phyloP scores from a whole-genome alignment of 2,113 vertebrate genomes.

The Hypanus sabinus region DNA sequence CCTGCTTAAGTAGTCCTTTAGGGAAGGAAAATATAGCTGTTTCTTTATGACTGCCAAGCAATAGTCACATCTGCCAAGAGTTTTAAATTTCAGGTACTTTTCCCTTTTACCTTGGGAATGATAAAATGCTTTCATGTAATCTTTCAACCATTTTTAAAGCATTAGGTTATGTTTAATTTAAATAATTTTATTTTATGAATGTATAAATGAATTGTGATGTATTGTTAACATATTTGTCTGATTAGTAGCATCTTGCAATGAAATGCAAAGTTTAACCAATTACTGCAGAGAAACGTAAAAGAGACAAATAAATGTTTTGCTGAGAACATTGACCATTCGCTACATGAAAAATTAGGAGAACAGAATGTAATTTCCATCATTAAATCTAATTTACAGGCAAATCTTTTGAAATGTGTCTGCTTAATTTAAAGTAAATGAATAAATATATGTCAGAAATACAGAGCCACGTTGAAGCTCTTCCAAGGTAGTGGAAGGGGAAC shows the following conservation, averaged over 20 bases:
- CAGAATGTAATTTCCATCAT: neutral
- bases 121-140: conserved; percentile 14
- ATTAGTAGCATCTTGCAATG: neutral
- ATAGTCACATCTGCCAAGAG: neutral
- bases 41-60: conserved; percentile 11
- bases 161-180: conserved; percentile 13
- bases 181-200: conserved; percentile 5
- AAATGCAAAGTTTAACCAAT: neutral
- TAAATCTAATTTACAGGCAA: neutral
- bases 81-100: conserved; percentile 1
- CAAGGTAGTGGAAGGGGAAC: neutral
- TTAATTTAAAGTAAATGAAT: neutral
- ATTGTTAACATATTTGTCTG: neutral
- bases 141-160: neutral
- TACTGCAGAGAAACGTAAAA: neutral
- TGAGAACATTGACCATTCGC: neutral
- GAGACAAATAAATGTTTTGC: neutral
- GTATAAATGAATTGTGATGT: neutral
- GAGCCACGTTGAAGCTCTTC: neutral
- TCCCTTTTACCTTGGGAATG: neutral
- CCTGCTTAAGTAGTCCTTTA: conserved; percentile 12
- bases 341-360: neutral
- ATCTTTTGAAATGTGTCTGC: neutral
- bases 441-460: neutral
- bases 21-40: conserved; percentile 13